Evolutionary conservation across 2,797 vertebrate genomes (phyloP).

Genomic region (Acropternis orthonyx): DNA sequence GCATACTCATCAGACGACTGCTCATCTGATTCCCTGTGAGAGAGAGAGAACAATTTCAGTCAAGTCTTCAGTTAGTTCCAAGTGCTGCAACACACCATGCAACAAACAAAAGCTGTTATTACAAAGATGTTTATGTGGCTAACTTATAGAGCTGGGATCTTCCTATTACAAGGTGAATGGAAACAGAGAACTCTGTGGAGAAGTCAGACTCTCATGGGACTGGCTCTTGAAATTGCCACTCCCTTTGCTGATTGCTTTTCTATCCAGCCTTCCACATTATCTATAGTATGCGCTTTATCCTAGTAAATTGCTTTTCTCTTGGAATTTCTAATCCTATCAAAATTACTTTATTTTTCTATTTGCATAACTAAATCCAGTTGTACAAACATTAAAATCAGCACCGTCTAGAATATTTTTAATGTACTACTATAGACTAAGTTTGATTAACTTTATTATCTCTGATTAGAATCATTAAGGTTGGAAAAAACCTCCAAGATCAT

Average conservation of each 20-base stretch:
- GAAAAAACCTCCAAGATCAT: neutral
- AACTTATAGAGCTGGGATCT: neutral
- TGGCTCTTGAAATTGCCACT: neutral
- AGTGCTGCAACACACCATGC: fast-evolving
- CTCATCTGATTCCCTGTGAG: constrained; percentile 95
- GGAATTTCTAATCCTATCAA: neutral
- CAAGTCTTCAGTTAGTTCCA: neutral
- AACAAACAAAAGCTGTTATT: neutral
- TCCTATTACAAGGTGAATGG: neutral
- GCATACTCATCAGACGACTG: constrained; percentile 98
- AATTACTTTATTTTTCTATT: neutral
- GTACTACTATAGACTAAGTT: neutral
- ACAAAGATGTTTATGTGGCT: neutral
- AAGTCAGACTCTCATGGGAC: neutral
- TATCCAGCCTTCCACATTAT: neutral
- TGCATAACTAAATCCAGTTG: neutral
- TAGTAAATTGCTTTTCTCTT: neutral
- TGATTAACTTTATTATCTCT: neutral
- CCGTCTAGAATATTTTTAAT: neutral
- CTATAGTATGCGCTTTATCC: neutral
- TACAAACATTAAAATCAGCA: neutral
- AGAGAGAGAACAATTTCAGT: constrained; percentile 28
- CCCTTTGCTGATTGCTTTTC: neutral
- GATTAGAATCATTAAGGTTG: neutral
- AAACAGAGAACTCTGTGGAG: neutral